Evolutionary conservation across 1,140 invertebrate species (phyloP), one percentile per base, ranked within the genome.

Genomic region (Bradysia coprophila): DNA sequence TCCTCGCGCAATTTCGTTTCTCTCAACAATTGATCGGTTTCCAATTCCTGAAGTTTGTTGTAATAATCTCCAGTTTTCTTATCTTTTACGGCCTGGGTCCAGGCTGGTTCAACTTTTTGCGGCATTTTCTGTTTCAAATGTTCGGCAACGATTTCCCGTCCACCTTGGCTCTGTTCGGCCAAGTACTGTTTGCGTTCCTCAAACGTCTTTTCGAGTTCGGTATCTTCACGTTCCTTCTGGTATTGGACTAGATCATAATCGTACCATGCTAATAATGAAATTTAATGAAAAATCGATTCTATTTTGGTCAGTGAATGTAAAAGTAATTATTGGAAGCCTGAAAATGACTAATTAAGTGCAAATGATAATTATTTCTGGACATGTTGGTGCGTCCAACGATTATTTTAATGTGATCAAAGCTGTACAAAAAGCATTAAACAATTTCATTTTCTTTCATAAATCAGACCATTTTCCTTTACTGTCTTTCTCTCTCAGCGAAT

Each of bases 11-110:
- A 54, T 52, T 76, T 73, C 31, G 74, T 72, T 56, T 89, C 84
- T 61, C 88, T 89, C 15, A 82, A 66, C 8, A 89, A 62, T 63
- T 90, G 84, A 51, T 80, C 76, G 46, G 84, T 84, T 59, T 90
- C 87, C 15, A 90, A 62, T 55, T 76, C 75, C 65, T 82, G 81
- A 21, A 90, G 57, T 57, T 84, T 86, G 43, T 63, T 80, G 54
- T 87, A 88, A 55, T 86, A 89, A 40, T 85, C 83, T 55, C 87
- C 81, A 41, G 66, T 72, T 59, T 86, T 88, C 64, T 85, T 88
- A 49, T 71, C 72, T 56, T 80, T 82, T 0, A 87, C 80, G 10
- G 71, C 66, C 51, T 80, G 76, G 48, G 86, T 82, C 86, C 85
- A 90, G 52, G 86, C 85, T 0, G 83, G 78, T 49, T 85, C 76